phyloP scores from a whole-genome alignment of 2,888 invertebrate genomes.

The Leptinotarsa peninsularis region DNA sequence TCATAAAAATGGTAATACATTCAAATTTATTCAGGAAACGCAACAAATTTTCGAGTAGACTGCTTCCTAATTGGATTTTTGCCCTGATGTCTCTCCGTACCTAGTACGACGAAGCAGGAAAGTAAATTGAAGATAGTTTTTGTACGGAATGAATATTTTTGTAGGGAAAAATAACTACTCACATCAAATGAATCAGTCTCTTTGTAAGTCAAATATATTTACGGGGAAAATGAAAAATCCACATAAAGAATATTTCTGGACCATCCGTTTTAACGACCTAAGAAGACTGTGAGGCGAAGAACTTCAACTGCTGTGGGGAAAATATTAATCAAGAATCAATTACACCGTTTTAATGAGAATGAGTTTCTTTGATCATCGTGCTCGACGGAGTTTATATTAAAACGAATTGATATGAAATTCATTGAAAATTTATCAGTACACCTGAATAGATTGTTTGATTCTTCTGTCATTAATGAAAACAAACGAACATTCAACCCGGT shows the following conservation, averaged over 20 bases:
- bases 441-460: too few relatives aligned
- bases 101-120: neutral
- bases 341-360: too few relatives aligned
- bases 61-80: neutral
- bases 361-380: too few relatives aligned
- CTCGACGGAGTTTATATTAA: too few relatives aligned
- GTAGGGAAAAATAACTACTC: neutral
- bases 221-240: neutral
- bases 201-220: slow-evolving; percentile 15
- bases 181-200: slow-evolving; percentile 15
- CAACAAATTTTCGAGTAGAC: neutral
- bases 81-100: neutral
- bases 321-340: neutral
- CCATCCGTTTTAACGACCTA: neutral
- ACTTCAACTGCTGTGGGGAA: neutral
- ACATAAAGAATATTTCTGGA: neutral
- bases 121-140: neutral
- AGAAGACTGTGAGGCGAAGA: neutral
- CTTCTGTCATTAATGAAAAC: too few relatives aligned
- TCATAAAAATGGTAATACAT: slow-evolving; percentile 7
- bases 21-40: neutral
- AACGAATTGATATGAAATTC: too few relatives aligned
- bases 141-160: neutral
- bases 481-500: too few relatives aligned
- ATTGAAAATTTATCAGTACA: too few relatives aligned